These are phyloP conservation scores for Bombus pyrosoma DNA, from an alignment of 1,140 invertebrate species.

Conservation along the genomic window DNA sequence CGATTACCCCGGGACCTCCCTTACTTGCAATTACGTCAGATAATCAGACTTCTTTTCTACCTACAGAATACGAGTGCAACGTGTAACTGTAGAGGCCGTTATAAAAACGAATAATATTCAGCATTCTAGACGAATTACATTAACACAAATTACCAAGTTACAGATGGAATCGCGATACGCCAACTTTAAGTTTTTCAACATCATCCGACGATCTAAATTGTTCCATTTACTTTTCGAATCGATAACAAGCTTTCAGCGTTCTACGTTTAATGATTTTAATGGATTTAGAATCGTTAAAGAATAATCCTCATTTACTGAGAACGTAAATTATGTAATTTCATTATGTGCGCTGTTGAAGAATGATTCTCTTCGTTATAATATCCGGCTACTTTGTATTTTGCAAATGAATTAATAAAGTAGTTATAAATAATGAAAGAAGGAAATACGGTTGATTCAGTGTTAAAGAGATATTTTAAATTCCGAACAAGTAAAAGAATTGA, in stretches of 20 bases:
- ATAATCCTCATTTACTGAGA: neutral
- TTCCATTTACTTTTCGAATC: neutral
- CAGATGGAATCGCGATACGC: neutral
- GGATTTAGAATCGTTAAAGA: neutral
- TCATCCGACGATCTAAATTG: too few relatives aligned
- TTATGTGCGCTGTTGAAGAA: too few relatives aligned
- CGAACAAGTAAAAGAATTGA: neutral
- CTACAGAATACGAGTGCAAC: neutral
- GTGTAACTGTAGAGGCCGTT: neutral
- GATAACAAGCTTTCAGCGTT: too few relatives aligned
- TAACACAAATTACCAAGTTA: constrained; percentile 25
- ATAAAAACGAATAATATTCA: constrained; percentile 30
- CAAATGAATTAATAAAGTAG: neutral
- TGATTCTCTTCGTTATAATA: neutral
- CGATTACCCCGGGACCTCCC: constrained; percentile 19
- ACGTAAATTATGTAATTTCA: too few relatives aligned
- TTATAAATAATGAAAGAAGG: neutral
- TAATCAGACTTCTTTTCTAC: constrained; percentile 12
- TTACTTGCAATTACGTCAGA: constrained; percentile 18
- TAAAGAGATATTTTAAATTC: neutral
- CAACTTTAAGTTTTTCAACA: too few relatives aligned
- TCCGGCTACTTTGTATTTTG: too few relatives aligned
- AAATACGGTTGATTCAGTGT: neutral
- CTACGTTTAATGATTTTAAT: too few relatives aligned
- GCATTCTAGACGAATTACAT: constrained; percentile 21